Percentiles rank a stretch among this genome's conserved stretches.
Evolutionary conservation across 1,140 invertebrate species (phyloP).

Genomic region (Drosophila watanabei): DNA sequence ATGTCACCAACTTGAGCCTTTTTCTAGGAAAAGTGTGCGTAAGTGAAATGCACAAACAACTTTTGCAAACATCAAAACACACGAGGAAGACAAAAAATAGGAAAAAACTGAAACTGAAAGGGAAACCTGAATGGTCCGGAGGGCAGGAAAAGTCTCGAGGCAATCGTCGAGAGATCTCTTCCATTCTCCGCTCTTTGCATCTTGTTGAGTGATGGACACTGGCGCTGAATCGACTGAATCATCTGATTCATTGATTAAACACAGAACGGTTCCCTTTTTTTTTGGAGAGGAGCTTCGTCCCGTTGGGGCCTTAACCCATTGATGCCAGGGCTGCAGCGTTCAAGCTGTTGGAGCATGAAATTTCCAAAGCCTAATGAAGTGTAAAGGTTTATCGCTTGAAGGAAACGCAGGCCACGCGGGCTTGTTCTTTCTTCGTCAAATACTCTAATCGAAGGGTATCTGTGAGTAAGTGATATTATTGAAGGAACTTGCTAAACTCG

Average conservation of each 20-base stretch:
- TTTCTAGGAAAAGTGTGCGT: slow-evolving; percentile 46
- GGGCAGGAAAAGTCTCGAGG: slow-evolving; percentile 21
- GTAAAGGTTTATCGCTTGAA: slow-evolving; percentile 81
- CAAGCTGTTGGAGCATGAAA: slow-evolving; percentile 80
- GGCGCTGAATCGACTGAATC: slow-evolving; percentile 68
- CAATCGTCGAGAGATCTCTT: slow-evolving; percentile 37
- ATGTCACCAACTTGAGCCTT: slow-evolving; percentile 42
- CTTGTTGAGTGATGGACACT: slow-evolving; percentile 63
- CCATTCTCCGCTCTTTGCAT: slow-evolving; percentile 50
- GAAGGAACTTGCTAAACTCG: too few relatives aligned
- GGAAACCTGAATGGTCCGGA: slow-evolving; percentile 13
- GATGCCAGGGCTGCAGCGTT: slow-evolving; percentile 44
- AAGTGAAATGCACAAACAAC: slow-evolving; percentile 62
- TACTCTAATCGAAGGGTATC: neutral
- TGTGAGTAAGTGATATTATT: neutral
- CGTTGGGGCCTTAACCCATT: slow-evolving; percentile 66
- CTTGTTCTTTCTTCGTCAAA: slow-evolving; percentile 22
- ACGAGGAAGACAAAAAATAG: slow-evolving; percentile 13
- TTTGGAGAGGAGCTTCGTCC: slow-evolving; percentile 2
- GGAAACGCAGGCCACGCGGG: slow-evolving; percentile 41
- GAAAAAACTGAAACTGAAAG: neutral
- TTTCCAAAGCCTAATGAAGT: slow-evolving; percentile 79
- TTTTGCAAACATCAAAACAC: slow-evolving; percentile 54
- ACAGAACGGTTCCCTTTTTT: slow-evolving; percentile 41
- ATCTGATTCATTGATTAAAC: slow-evolving; percentile 82